Percentiles rank a stretch among this genome's conserved stretches.
Evolutionary conservation across 2,888 invertebrate species (phyloP).

Genomic region (Acanthosoma haemorrhoidale): DNA sequence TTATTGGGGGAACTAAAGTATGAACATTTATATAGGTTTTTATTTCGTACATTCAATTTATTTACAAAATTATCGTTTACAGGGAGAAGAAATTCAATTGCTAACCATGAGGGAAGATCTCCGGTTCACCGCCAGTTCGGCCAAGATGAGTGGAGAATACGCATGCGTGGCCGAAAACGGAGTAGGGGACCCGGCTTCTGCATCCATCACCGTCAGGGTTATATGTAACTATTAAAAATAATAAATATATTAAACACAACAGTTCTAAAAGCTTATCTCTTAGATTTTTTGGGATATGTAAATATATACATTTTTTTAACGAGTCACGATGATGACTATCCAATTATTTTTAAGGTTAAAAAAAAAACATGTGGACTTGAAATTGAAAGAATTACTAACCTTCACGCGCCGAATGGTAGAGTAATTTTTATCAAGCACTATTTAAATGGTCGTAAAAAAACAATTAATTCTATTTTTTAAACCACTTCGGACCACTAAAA

Average conservation of each 20-base stretch:
- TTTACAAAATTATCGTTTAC: conserved; percentile 15
- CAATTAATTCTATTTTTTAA: too few relatives aligned
- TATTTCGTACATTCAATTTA: neutral
- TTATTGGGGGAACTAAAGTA: too few relatives aligned
- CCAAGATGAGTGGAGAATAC: conserved; percentile 64
- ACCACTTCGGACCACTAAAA: too few relatives aligned
- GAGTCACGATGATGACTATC: too few relatives aligned
- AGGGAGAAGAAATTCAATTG: conserved; percentile 60
- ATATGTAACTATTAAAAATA: conserved; percentile 53
- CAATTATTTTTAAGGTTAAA: too few relatives aligned
- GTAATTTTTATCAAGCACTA: too few relatives aligned
- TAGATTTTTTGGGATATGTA: too few relatives aligned
- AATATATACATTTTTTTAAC: too few relatives aligned
- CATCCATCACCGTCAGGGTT: conserved; percentile 58
- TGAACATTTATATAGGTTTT: neutral
- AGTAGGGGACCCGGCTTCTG: conserved; percentile 57
- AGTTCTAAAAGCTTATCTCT: neutral
- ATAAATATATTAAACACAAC: neutral
- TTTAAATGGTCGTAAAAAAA: too few relatives aligned
- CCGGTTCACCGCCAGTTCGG: conserved; percentile 60
- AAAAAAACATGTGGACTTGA: neutral
- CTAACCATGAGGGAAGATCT: conserved; percentile 57
- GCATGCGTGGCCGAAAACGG: conserved; percentile 60
- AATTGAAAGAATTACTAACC: too few relatives aligned
- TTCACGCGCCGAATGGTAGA: too few relatives aligned